Evolutionary conservation across 2,888 invertebrate genomes (phyloP).

Genomic region (Drosophila maculinotata): DNA sequence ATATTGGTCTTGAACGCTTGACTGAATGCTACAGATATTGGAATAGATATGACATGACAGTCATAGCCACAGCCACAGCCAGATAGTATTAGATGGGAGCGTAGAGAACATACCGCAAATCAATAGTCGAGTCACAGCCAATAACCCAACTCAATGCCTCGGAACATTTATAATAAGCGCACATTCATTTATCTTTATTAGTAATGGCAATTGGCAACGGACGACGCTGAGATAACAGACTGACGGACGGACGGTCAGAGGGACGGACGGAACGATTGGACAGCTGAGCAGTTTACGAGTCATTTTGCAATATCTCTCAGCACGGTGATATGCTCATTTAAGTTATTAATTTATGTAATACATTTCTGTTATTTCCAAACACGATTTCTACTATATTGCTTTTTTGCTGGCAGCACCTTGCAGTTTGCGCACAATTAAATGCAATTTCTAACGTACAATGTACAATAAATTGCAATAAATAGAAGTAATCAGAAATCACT

Average conservation of each 20-base stretch:
- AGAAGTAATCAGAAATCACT: slow-evolving; percentile 31
- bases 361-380: slow-evolving; percentile 45
- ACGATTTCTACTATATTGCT: slow-evolving; percentile 44
- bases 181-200: slow-evolving; percentile 78
- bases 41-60: slow-evolving; percentile 56
- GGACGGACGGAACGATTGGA: slow-evolving; percentile 3
- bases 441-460: slow-evolving; percentile 35
- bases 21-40: slow-evolving; percentile 61
- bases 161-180: slow-evolving; percentile 51
- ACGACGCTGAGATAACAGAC: slow-evolving; percentile 63
- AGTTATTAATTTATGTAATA: slow-evolving; percentile 67
- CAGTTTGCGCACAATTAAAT: slow-evolving; percentile 50
- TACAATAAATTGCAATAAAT: slow-evolving; percentile 47
- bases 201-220: slow-evolving; percentile 73
- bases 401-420: slow-evolving; percentile 29
- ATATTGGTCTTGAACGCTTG: slow-evolving; percentile 75
- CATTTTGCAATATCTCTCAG: slow-evolving; percentile 52
- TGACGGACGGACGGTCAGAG: slow-evolving; percentile 14
- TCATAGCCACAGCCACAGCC: slow-evolving; percentile 14
- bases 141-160: slow-evolving; percentile 75
- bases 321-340: slow-evolving; percentile 45
- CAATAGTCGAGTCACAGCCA: slow-evolving; percentile 52
- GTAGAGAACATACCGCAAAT: slow-evolving; percentile 46
- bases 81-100: slow-evolving; percentile 25
- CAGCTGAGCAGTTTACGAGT: slow-evolving; percentile 40